A percentile compares a stretch with the other conserved stretches of the same genome.
Evolutionary conservation across 2,113 vertebrate species (phyloP).

Genomic region (Cottus gobio): DNA sequence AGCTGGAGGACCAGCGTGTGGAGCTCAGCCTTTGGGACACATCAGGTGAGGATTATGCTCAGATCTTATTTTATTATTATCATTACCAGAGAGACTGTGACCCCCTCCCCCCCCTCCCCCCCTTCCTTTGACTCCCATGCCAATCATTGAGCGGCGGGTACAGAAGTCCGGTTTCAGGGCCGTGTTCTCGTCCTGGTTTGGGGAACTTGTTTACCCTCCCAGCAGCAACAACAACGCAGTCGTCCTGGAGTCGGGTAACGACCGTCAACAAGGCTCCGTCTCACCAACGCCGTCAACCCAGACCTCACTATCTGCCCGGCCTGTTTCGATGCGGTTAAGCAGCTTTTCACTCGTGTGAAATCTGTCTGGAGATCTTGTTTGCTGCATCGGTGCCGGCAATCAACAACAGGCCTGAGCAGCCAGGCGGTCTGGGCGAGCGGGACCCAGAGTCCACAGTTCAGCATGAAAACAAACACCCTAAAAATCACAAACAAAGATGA

Average conservation of each 20-base stretch:
- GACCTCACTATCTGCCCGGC: constrained; percentile 58
- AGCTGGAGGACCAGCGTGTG: constrained; percentile 93
- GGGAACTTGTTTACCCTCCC: constrained; percentile 39
- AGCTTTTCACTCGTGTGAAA: constrained; percentile 44
- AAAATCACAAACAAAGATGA: neutral
- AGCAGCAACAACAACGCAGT: constrained; percentile 8
- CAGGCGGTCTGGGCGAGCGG: neutral
- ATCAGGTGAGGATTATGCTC: constrained; percentile 85
- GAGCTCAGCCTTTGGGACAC: constrained; percentile 98
- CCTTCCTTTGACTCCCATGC: neutral
- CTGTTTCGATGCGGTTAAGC: constrained; percentile 59
- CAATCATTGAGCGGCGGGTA: neutral
- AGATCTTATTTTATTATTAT: neutral
- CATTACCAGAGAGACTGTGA: no score
- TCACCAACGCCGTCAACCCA: constrained; percentile 31
- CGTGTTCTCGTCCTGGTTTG: no score
- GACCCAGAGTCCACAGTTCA: neutral
- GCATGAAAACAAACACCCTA: neutral
- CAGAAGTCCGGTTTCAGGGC: constrained; percentile 23
- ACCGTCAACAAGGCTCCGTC: constrained; percentile 38
- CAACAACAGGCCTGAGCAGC: neutral
- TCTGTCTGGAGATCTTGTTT: constrained; percentile 13
- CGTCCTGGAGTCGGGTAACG: constrained; percentile 38
- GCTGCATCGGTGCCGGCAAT: neutral
- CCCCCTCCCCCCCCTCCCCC: neutral